These are phyloP conservation scores for Misgurnus anguillicaudatus DNA, from an alignment of 2,113 vertebrate species.

Conservation along the genomic window DNA sequence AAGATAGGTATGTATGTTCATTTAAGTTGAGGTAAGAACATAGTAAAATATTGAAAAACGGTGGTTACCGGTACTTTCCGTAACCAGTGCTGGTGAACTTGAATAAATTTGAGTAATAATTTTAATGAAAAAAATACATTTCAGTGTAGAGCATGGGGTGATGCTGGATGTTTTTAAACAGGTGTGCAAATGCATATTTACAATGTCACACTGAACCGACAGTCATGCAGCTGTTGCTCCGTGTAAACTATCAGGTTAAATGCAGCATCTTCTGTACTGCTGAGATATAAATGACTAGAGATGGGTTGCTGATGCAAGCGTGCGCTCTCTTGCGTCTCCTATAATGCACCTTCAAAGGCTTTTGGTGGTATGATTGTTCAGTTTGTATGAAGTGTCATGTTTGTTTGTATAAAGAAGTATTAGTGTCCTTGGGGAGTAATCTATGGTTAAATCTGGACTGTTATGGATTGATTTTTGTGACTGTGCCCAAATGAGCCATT, in stretches of 20 bases:
- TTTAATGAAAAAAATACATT: too few relatives aligned
- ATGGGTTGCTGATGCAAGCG: neutral
- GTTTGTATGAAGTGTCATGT: neutral
- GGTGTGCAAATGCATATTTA: neutral
- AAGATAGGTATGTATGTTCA: too few relatives aligned
- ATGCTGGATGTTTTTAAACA: neutral
- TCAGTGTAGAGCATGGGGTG: too few relatives aligned
- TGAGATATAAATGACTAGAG: neutral
- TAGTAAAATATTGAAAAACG: too few relatives aligned
- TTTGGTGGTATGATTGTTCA: neutral
- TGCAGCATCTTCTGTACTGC: neutral
- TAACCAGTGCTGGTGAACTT: too few relatives aligned
- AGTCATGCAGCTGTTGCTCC: constrained; percentile 12
- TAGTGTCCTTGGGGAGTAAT: constrained; percentile 3
- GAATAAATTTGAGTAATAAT: too few relatives aligned
- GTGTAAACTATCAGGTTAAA: neutral
- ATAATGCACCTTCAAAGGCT: neutral
- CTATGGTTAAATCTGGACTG: neutral
- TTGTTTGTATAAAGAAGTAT: neutral
- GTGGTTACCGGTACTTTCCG: too few relatives aligned
- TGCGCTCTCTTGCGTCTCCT: neutral
- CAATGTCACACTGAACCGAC: neutral
- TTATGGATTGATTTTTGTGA: constrained; percentile 43
- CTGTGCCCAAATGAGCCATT: constrained; percentile 51
- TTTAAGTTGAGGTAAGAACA: too few relatives aligned